A percentile compares a stretch with the other conserved stretches of the same genome.
phyloP scores from a whole-genome alignment of 2,888 invertebrate species.

The Callinectes sapidus region DNA sequence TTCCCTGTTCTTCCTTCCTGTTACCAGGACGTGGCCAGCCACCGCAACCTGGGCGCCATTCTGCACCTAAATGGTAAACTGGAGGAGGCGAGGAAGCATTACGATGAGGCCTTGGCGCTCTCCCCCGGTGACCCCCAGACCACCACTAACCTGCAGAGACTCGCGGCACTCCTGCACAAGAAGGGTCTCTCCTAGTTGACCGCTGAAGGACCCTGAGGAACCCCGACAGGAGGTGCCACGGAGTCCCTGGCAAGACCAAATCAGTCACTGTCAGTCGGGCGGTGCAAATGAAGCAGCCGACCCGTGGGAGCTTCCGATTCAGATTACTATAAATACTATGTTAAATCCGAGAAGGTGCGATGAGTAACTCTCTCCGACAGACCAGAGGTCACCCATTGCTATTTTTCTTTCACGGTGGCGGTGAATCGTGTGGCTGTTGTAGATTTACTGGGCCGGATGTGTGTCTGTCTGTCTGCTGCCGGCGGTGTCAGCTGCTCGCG shows the following conservation, averaged over 20 bases:
- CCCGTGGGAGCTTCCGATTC: constrained; percentile 29
- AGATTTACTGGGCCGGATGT: neutral
- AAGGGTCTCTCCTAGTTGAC: constrained; percentile 39
- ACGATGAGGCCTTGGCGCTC: constrained; percentile 67
- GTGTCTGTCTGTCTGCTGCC: neutral
- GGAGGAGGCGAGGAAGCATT: constrained; percentile 69
- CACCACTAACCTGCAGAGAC: constrained; percentile 69
- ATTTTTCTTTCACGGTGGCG: constrained; percentile 19
- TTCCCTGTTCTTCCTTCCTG: neutral
- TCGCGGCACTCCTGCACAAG: constrained; percentile 60
- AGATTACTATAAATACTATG: neutral
- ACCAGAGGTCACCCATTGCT: constrained; percentile 24
- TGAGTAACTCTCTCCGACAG: neutral
- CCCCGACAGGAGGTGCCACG: neutral
- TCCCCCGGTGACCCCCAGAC: constrained; percentile 72
- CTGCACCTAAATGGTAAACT: constrained; percentile 71
- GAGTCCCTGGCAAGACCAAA: constrained; percentile 11
- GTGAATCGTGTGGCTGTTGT: constrained; percentile 4
- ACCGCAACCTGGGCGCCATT: constrained; percentile 71
- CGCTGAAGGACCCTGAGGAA: neutral
- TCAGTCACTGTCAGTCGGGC: constrained; percentile 22
- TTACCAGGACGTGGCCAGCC: constrained; percentile 70
- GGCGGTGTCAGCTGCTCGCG: neutral
- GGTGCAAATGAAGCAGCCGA: neutral
- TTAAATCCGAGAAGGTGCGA: constrained; percentile 4